Percentiles rank a stretch among this genome's conserved stretches.
Evolutionary conservation across 2,113 vertebrate genomes (phyloP).

Genomic region (Cryptomyrus ogoouensis): DNA sequence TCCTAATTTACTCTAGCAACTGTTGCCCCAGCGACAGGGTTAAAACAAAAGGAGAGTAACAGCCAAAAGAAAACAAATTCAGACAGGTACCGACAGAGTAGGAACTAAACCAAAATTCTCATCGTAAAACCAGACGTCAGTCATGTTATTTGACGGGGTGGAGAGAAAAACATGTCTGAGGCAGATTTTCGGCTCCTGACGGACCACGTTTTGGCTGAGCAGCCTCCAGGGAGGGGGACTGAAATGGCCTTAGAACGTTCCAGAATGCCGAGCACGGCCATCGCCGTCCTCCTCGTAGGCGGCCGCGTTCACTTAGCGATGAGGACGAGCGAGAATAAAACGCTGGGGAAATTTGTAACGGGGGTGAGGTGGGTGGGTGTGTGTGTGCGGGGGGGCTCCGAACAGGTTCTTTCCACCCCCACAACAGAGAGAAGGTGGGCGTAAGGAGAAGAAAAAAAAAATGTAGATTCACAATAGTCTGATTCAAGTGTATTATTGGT

Average conservation of each 20-base stretch:
- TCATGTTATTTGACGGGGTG: neutral
- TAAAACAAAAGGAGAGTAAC: neutral
- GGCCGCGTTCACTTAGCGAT: neutral
- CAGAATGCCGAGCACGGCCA: neutral
- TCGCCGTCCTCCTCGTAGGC: neutral
- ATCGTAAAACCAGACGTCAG: neutral
- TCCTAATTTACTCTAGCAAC: neutral
- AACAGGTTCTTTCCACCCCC: slow-evolving; percentile 53
- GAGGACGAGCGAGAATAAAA: neutral
- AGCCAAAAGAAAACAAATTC: neutral
- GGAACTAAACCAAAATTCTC: neutral
- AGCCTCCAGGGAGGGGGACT: neutral
- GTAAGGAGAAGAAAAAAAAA: slow-evolving; percentile 43
- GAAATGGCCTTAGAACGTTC: neutral
- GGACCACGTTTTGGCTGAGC: neutral
- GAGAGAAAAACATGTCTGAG: neutral
- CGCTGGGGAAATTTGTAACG: neutral
- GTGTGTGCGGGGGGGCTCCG: slow-evolving; percentile 39
- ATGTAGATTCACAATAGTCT: slow-evolving; percentile 37
- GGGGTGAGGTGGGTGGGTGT: neutral
- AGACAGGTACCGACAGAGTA: neutral
- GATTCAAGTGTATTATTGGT: slow-evolving; percentile 1
- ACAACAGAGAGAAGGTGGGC: slow-evolving; percentile 60
- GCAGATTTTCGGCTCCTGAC: neutral
- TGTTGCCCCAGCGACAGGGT: neutral